Conservation (phyloP, 2,797 vertebrate species). For the Lophotriccus pileatus region DNA sequence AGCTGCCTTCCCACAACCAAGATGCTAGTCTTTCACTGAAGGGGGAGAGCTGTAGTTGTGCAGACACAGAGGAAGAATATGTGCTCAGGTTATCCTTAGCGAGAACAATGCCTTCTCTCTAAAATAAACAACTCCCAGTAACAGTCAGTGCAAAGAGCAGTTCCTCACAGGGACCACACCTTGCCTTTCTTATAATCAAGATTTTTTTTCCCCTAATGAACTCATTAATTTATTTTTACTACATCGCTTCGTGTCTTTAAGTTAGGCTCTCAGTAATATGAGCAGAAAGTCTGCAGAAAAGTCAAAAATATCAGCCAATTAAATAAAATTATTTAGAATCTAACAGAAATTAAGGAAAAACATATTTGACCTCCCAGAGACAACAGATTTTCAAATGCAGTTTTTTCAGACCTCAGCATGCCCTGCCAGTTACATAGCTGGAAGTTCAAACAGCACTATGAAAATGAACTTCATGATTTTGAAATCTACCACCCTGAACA, state of each 20-base stretch:
- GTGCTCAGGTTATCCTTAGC: constrained; percentile 75
- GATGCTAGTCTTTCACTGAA: constrained; percentile 56
- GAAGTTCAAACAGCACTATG: neutral
- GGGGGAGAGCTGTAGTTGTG: neutral
- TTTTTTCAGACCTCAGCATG: neutral
- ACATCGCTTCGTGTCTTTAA: neutral
- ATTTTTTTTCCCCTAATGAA: neutral
- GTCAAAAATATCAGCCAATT: neutral
- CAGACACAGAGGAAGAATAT: constrained; percentile 49
- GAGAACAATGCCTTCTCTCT: constrained; percentile 72
- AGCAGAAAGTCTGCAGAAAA: neutral
- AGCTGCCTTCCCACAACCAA: constrained; percentile 62
- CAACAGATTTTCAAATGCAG: neutral
- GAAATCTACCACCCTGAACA: neutral
- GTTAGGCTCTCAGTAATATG: neutral
- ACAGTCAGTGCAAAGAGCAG: constrained; percentile 80
- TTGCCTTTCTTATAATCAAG: neutral
- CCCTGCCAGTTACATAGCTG: neutral
- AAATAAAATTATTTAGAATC: neutral
- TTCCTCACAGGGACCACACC: constrained; percentile 33
- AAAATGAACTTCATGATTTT: neutral
- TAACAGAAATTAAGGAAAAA: neutral
- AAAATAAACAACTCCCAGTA: constrained; percentile 84
- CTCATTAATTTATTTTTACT: neutral
- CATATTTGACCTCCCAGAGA: neutral